Evolutionary conservation across 2,888 invertebrate species (phyloP).

Genomic region (Cyclophora albipunctata): DNA sequence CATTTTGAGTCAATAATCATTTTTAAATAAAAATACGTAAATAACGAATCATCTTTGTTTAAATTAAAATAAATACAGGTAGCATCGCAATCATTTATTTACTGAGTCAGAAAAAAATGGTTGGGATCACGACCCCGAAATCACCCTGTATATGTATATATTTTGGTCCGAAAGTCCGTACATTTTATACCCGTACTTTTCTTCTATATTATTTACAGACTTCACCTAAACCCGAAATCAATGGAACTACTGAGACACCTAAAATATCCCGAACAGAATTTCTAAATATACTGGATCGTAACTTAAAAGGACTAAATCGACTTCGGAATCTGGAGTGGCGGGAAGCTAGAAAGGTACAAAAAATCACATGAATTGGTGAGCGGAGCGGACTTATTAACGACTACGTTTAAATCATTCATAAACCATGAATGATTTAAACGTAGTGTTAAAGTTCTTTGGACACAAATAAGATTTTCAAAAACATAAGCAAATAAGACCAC

Average conservation of each 20-base stretch:
- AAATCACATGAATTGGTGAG: background rate
- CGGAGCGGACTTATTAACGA: background rate
- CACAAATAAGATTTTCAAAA: background rate
- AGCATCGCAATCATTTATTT: too few species aligned
- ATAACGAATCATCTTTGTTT: too few species aligned
- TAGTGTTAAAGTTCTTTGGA: too few species aligned
- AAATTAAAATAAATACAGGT: too few species aligned
- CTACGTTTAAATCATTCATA: background rate
- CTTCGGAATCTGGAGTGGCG: slow-evolving; percentile 66
- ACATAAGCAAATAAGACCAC: background rate
- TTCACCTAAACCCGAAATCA: slow-evolving; percentile 19
- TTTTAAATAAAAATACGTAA: too few species aligned
- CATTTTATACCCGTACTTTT: background rate
- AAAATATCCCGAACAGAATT: slow-evolving; percentile 63
- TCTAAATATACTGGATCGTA: slow-evolving; percentile 61
- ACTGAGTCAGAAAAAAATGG: too few species aligned
- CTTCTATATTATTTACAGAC: background rate
- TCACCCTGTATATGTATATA: too few species aligned
- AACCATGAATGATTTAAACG: too few species aligned
- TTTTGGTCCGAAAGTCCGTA: too few species aligned
- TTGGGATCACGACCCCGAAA: too few species aligned
- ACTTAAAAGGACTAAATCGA: slow-evolving; percentile 61
- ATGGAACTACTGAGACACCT: slow-evolving; percentile 54
- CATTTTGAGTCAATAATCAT: too few species aligned
- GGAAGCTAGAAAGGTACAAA: slow-evolving; percentile 61